Base-by-base conservation (phyloP, 1,140 invertebrate species). In the Trialeurodes vaporariorum region DNA sequence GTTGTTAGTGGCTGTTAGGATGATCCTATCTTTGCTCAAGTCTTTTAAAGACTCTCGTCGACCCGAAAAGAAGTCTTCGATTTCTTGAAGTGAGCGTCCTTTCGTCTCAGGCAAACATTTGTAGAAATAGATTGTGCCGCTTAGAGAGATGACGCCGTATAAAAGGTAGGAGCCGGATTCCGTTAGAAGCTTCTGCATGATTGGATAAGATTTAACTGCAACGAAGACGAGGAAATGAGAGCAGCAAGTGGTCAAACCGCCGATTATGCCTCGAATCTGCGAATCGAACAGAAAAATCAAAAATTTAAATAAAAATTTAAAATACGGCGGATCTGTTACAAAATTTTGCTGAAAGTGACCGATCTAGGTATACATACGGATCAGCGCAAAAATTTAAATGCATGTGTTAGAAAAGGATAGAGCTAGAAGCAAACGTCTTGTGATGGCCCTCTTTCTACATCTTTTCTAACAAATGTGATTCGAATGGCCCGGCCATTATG, bases 41-140 rank as follows among this genome's bases (percentile, higher is more conserved):
- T 5, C 5, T 5, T 5, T 17, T 5, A 49, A 17, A 17, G 34
- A 49, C 34, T 49, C 34, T 17, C 34, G 5, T 5, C 34, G 34
- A 5, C 34, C 34, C 5, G 82, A 83, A 71, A 85, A 87, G 68
- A 85, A 86, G 71, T 86, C 85, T 75, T 87, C 86, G 25, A 93
- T 91, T 75, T 92, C 89, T 76, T 91, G 88, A 12, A 92, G 76
- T 1, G 82, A 84, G 72, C 85, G 84, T 11, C 86, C 87, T 76
- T 90, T 92, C 0, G 90, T 93, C 77, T 93, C 91, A n/a, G 90
- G 90, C 21, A 93, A 77, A 68, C 81, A 86, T 62, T 86, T 79
- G 66, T 80, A 86, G 61, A 88, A 77, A 67, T 84, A 83, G 1
- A 87, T 67, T 27, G 81, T 77, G 64, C 80, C 82, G 77, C 74